A percentile compares a stretch with the other conserved stretches of the same genome.
Conservation (phyloP, 2,888 invertebrate species). For the Cryptocephalus primarius region DNA sequence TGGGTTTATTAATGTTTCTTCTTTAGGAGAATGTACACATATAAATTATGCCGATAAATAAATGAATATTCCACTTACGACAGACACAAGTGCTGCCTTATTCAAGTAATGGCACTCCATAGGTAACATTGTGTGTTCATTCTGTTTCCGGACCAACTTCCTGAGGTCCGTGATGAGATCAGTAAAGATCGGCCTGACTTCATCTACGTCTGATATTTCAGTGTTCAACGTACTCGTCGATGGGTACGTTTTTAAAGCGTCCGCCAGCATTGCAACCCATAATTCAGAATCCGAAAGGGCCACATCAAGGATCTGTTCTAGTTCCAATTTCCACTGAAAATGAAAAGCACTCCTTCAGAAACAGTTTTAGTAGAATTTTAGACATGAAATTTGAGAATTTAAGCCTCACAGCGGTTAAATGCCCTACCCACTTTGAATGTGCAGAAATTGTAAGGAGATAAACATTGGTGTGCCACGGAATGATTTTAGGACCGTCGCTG, state of each 20-base stretch:
- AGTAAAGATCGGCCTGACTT: conserved; percentile 79
- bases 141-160: conserved; percentile 72
- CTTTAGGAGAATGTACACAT: no score
- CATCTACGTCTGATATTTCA: conserved; percentile 78
- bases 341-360: conserved; percentile 7
- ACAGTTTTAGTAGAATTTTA: no score
- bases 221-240: conserved; percentile 81
- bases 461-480: no score
- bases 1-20: no score
- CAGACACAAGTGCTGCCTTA: conserved; percentile 80
- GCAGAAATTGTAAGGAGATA: no score
- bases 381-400: no score
- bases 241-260: conserved; percentile 89
- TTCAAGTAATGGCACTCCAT: conserved; percentile 94
- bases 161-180: conserved; percentile 80
- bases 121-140: conserved; percentile 79
- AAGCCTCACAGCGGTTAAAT: no score
- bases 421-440: no score
- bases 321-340: conserved; percentile 81
- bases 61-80: conserved; percentile 46
- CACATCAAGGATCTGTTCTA: conserved; percentile 90
- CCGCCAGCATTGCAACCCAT: conserved; percentile 96
- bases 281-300: conserved; percentile 88
- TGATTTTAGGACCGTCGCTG: no score
- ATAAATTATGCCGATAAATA: conserved; percentile 1